Base-by-base conservation (phyloP, 2,113 vertebrate species). In the Tamias sibiricus region DNA sequence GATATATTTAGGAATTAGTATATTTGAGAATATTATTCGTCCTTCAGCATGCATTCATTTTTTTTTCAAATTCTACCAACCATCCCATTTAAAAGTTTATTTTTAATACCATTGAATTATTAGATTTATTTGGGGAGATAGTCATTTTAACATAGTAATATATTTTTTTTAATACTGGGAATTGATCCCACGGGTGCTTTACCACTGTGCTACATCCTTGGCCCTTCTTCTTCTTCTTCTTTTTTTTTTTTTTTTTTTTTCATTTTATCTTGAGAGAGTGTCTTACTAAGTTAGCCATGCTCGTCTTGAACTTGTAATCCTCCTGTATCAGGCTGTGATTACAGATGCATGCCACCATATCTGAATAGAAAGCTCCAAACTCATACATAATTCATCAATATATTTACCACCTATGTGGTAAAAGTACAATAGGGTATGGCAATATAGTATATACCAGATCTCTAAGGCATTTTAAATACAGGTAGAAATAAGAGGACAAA, bases 381-480 rank as follows among this genome's bases (percentile, higher is more conserved):
- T 80, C 91, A 91, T 69, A 71, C 16, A 88, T 3, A 91, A 89
- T 93, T 81, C 57, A 69, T 79, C 54, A 88, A 32, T 66, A 80
- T 11, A 77, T 42, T 89, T 96, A 19, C 44, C n/a, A 10, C 4
- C 12, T 86, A 49, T 52, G 4, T n/a, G 52, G 40, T 77, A 80
- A 88, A 95, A 84, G 72, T 82, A 19, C 42, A 94, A 66, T 49
- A 57, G 6, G 17, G 37, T 59, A 71, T 24, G 79, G 69, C 24
- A 95, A 75, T 47, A 64, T 52, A 42, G 35, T 71, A 40, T 86
- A 32, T 86, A 66, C 4, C 28, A 77, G 68, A 37, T 22, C 66
- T 84, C 52, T 11, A 66, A 90, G 54, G 28, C 52, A 44, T 94
- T 26, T 59, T 62, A 32, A 87, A 79, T 84, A 72, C n/a, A 96